Evolutionary conservation across 2,888 invertebrate genomes (phyloP), one percentile per base, ranked within the genome.

Genomic region (Lottia scabra): DNA sequence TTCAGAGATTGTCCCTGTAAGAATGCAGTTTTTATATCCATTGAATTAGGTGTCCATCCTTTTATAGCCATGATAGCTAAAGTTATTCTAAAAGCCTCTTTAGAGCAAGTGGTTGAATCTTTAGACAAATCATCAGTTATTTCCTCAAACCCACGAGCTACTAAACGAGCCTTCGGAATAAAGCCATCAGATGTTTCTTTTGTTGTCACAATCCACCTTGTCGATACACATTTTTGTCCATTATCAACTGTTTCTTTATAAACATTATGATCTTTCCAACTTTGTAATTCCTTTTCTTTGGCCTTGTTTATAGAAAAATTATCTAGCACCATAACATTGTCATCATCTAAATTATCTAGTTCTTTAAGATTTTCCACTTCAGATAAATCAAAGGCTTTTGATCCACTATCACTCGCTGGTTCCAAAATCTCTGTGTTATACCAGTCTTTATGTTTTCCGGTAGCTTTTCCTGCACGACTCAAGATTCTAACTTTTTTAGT

Each of bases 101-200:
- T 15, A n/a, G 44, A 63, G 64, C 70, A 70, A 16, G 70, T 70
- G 64, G 70, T 64, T 8, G 65, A 70, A 64, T 70, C 64, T 48
- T 48, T 48, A 26, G 16, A 19, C 63, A 64, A n/a, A 44, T 64
- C 26, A 43, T 70, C 43, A 19, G 30, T 66, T 27, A 19, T 48
- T 56, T 71, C 71, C 30, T 71, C 71, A 71, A 71, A 71, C 16
- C 71, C 66, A 27, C 71, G n/a, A 26, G 66, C 71, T 30, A 71
- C 71, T 56, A 70, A 62, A 30, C 70, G 63, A 65, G 65, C 65
- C 26, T 70, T 70, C 15, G 63, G n/a, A 15, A 38, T 46, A 64
- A 65, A 38, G 3, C 45, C 45, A 23, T 45, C 70, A 26, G 23
- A 12, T 19, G 19, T 70, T 16, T 45, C 65, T 26, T 70, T 70